These are phyloP conservation scores for Drosophila koepferae DNA, from an alignment of 2,888 invertebrate species.

Conservation along the genomic window DNA sequence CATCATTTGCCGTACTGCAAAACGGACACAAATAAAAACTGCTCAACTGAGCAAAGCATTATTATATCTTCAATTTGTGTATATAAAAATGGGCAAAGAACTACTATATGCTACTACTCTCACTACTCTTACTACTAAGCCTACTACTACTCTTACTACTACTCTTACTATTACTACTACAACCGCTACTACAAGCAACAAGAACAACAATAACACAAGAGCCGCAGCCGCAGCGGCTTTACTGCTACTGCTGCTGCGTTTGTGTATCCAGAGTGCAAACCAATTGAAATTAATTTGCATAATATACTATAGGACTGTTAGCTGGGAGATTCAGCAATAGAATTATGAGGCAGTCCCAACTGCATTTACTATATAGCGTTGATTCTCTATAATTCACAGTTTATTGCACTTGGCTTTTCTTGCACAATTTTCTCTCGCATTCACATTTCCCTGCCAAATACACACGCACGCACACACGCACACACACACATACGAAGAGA, in stretches of 20 bases:
- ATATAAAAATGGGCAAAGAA: slow-evolving; percentile 55
- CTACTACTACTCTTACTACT: background rate
- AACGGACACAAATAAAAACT: slow-evolving; percentile 20
- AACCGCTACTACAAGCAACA: slow-evolving; percentile 51
- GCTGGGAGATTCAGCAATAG: slow-evolving; percentile 77
- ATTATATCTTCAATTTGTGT: slow-evolving; percentile 60
- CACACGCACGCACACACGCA: slow-evolving; percentile 20
- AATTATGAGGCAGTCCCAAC: slow-evolving; percentile 32
- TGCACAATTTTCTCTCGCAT: slow-evolving; percentile 58
- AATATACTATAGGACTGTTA: slow-evolving; percentile 54
- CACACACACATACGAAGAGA: background rate
- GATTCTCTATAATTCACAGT: slow-evolving; percentile 75
- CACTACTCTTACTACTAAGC: slow-evolving; percentile 2
- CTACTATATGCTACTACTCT: slow-evolving; percentile 22
- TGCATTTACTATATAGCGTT: slow-evolving; percentile 45
- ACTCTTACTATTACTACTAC: slow-evolving; percentile 8
- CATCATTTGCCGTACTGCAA: slow-evolving; percentile 40
- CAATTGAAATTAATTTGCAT: slow-evolving; percentile 81
- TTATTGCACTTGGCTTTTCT: slow-evolving; percentile 76
- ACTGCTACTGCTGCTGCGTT: slow-evolving; percentile 29
- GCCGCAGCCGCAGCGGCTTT: slow-evolving; percentile 39
- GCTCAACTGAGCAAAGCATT: slow-evolving; percentile 25
- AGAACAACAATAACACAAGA: slow-evolving; percentile 31
- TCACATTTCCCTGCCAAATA: slow-evolving; percentile 33
- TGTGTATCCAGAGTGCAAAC: slow-evolving; percentile 77